These are phyloP conservation scores for Vidua chalybeata DNA, from an alignment of 2,113 vertebrate species.

Conservation along the genomic window DNA sequence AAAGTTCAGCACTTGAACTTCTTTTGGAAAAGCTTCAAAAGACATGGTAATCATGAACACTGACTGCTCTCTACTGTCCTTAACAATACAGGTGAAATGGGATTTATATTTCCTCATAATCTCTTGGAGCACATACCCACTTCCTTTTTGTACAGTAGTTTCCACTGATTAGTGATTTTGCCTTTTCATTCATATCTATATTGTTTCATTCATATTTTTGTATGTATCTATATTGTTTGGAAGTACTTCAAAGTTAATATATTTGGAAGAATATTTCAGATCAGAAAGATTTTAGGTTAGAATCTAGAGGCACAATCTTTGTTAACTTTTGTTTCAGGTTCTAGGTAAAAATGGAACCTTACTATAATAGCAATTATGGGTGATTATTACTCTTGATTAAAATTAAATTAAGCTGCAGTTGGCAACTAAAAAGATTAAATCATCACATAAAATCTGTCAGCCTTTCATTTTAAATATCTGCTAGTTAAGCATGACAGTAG, in stretches of 20 bases:
- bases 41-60: rapidly evolving
- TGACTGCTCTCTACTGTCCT: neutral
- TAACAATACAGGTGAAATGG: neutral
- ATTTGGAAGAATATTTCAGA: neutral
- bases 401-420: slow-evolving; percentile 74
- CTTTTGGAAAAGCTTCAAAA: neutral
- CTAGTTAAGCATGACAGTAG: slow-evolving; percentile 45
- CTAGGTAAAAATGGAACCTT: slow-evolving; percentile 25
- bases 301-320: neutral
- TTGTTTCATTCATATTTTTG: neutral
- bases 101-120: neutral
- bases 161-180: neutral
- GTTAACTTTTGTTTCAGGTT: neutral
- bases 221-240: neutral
- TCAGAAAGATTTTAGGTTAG: neutral
- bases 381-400: slow-evolving; percentile 75
- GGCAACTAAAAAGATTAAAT: slow-evolving; percentile 70
- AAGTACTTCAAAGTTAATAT: neutral
- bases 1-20: neutral
- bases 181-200: neutral
- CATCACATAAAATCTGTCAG: slow-evolving; percentile 68
- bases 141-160: neutral
- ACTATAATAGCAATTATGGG: slow-evolving; percentile 29
- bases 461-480: slow-evolving; percentile 74
- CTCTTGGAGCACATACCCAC: neutral